A percentile compares a stretch with the other conserved stretches of the same genome.
These are phyloP conservation scores for Formicarius rufipectus DNA, from an alignment of 2,113 vertebrate species.

Conservation along the genomic window DNA sequence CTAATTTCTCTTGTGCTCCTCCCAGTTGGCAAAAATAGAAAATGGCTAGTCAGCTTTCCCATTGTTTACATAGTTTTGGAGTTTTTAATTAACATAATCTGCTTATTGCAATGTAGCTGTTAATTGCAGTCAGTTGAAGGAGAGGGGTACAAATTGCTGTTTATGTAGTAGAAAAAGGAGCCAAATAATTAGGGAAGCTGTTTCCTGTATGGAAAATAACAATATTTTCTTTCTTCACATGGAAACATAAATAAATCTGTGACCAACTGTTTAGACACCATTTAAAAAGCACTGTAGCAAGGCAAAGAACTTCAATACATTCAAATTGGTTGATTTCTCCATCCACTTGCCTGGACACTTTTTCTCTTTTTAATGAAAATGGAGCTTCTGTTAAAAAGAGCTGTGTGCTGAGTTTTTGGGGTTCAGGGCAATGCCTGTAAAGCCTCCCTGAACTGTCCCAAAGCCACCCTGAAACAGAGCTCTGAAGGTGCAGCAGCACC, in stretches of 20 bases:
- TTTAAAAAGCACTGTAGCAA: constrained; percentile 43
- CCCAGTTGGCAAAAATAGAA: constrained; percentile 64
- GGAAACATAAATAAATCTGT: constrained; percentile 62
- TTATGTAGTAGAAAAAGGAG: constrained; percentile 60
- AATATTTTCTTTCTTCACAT: constrained; percentile 49
- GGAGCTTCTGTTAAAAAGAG: background rate
- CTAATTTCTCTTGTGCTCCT: constrained; percentile 56
- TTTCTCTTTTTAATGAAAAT: background rate
- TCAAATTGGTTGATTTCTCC: constrained; percentile 40
- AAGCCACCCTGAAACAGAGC: background rate
- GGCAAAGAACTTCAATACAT: background rate
- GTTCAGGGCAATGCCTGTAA: background rate
- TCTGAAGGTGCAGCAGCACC: background rate
- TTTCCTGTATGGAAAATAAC: constrained; percentile 52
- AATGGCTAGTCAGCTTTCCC: constrained; percentile 65
- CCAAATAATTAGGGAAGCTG: constrained; percentile 65
- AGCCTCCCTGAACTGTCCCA: background rate
- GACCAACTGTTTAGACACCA: constrained; percentile 50
- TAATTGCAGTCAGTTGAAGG: constrained; percentile 68
- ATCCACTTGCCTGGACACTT: background rate
- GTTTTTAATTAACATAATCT: constrained; percentile 70
- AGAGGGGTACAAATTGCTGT: constrained; percentile 67
- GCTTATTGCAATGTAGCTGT: constrained; percentile 64
- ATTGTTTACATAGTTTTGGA: constrained; percentile 66
- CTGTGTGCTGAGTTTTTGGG: background rate